Conservation (phyloP, 2,797 vertebrate species). For the Rhinoraja longicauda region DNA sequence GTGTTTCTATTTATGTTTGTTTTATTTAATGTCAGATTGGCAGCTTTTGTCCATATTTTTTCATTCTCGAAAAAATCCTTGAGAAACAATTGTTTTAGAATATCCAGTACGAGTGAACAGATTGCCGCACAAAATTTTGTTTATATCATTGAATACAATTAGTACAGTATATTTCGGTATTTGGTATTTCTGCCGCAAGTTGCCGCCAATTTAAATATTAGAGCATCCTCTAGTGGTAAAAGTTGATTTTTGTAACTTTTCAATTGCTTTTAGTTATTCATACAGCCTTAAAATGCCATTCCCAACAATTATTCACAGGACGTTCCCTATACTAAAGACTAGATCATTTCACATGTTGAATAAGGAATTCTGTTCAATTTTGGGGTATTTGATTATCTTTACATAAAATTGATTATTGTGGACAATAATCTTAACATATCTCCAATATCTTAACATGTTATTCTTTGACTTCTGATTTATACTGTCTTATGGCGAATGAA, state of each 20-base stretch:
- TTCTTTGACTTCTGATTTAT: background rate
- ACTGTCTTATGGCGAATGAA: background rate
- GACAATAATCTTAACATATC: background rate
- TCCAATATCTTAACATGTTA: background rate
- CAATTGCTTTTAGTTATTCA: background rate
- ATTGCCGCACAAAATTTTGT: background rate
- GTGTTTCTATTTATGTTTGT: background rate
- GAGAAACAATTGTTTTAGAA: background rate
- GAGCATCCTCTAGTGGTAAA: constrained; percentile 11
- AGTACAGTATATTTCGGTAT: background rate
- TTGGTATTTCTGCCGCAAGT: background rate
- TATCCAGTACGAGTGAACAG: background rate
- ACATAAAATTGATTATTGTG: background rate
- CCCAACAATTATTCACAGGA: background rate
- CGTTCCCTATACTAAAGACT: background rate
- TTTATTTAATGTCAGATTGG: background rate
- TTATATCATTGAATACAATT: background rate
- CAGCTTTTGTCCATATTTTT: background rate
- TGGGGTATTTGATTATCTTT: background rate
- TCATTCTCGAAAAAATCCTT: background rate
- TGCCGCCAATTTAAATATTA: background rate
- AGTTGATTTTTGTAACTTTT: background rate
- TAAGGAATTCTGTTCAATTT: background rate
- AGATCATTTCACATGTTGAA: background rate
- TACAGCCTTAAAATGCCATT: background rate